Base-by-base conservation (phyloP, 2,888 invertebrate species). In the Rhabditoides inermis region DNA sequence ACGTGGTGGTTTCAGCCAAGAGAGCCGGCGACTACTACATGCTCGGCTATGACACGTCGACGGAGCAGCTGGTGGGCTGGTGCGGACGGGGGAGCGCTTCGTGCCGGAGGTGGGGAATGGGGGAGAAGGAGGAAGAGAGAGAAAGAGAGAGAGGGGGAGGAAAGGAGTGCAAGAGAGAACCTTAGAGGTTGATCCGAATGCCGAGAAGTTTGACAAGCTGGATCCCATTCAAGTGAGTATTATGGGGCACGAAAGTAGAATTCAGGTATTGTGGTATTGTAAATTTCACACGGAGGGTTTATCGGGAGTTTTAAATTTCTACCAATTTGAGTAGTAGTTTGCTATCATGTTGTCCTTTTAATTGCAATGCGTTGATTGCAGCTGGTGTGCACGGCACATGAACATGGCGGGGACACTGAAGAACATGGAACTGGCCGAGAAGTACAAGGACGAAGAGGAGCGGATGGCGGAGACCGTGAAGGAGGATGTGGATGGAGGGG, bases 21-120 rank as follows among this genome's bases (percentile, higher is more conserved):
- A 85, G 94, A 48, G 92, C 92, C 56, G 98, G 95, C 20, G 98
- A 98, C 80, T 95, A 98, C 81, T 95, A 92, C 81, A 91, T 98
- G 90, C 98, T 98, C 81, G 92, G 94, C 75, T 91, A 92, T 66
- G 84, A 77, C 35, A 72, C 78, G 15, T 63, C 63, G 45, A 56
- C 56, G 22, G 72, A 73, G 49, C 69, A 68, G 41, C 58, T 72
- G 18, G 61, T 61, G n/a, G n/a, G n/a, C n/a, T n/a, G n/a, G n/a
- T n/a, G 22, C 57, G 58, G 25, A 69, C 72, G 10, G 62, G 63
- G 7, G 70, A 73, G 35, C 59, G 61, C 20, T 71, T 63, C 45
- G 73, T 76, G 22, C 72, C 76, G 1, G 76, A 75, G 56, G 53
- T 62, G 27, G 65, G 66, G n/a, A n/a, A n/a, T n/a, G n/a, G n/a